Conservation (phyloP, 1,140 invertebrate genomes). For the Glossosoma conforme region DNA sequence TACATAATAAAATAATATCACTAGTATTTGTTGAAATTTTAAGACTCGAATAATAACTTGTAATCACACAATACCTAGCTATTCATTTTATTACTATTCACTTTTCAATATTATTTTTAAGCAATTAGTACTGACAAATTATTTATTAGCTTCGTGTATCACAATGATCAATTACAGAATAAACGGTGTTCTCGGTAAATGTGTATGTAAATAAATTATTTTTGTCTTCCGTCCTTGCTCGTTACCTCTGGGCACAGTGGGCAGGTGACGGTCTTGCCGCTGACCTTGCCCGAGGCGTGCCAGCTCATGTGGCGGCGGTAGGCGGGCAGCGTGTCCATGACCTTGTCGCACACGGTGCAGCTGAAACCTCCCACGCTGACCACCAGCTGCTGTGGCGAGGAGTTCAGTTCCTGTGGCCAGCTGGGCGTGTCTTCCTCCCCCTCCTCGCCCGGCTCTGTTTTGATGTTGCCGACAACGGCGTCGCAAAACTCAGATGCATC, state of each 20-base stretch:
- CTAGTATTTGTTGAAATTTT: too few species aligned
- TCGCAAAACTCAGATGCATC: conserved; percentile 50
- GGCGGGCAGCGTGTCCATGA: conserved; percentile 38
- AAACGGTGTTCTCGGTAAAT: too few species aligned
- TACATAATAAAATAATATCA: too few species aligned
- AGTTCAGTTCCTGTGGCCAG: conserved; percentile 38
- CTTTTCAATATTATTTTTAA: too few species aligned
- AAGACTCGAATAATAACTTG: too few species aligned
- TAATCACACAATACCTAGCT: too few species aligned
- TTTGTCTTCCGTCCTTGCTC: not conserved
- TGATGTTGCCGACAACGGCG: conserved; percentile 41
- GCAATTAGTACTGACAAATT: too few species aligned
- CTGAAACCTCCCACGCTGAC: conserved; percentile 39
- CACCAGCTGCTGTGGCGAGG: conserved; percentile 35
- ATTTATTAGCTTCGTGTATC: too few species aligned
- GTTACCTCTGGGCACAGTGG: conserved; percentile 43
- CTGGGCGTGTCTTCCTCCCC: conserved; percentile 39
- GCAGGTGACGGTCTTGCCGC: conserved; percentile 39
- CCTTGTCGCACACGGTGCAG: conserved; percentile 42
- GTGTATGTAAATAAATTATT: too few species aligned
- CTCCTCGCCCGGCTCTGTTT: conserved; percentile 5
- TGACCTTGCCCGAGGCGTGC: conserved; percentile 38
- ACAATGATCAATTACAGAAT: too few species aligned
- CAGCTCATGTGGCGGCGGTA: conserved; percentile 42
- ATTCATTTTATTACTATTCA: too few species aligned